These are phyloP conservation scores for Anoplophora glabripennis DNA, from an alignment of 1,140 invertebrate species.

Conservation along the genomic window DNA sequence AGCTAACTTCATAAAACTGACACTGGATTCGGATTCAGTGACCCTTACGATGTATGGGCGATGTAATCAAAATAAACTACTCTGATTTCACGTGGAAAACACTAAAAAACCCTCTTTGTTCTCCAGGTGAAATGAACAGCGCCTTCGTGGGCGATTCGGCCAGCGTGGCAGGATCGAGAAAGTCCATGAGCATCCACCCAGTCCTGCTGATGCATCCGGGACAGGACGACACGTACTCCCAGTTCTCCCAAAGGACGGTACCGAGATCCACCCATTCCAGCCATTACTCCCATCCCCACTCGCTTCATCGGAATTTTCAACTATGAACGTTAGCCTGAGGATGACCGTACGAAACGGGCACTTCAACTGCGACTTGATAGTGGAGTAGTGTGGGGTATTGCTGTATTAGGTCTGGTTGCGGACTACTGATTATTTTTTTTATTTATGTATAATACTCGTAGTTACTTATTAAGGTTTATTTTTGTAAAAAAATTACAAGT, in stretches of 20 bases:
- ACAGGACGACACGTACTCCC: conserved; percentile 67
- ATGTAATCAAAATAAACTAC: too few species aligned
- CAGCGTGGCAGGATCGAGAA: conserved; percentile 77
- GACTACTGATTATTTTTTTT: too few species aligned
- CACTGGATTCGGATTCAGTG: too few species aligned
- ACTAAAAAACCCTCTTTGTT: neutral
- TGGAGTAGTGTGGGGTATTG: too few species aligned
- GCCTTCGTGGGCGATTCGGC: conserved; percentile 77
- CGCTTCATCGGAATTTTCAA: conserved; percentile 43
- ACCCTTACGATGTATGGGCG: too few species aligned
- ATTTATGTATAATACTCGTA: too few species aligned
- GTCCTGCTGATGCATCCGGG: conserved; percentile 74
- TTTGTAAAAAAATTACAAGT: too few species aligned
- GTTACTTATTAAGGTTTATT: too few species aligned
- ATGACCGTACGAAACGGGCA: too few species aligned
- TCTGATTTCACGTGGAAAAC: neutral
- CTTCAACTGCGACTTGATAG: too few species aligned
- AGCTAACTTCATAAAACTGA: too few species aligned
- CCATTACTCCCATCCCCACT: conserved; percentile 46
- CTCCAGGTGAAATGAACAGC: conserved; percentile 81
- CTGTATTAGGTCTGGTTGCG: too few species aligned
- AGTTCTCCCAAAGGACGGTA: conserved; percentile 68
- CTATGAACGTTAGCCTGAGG: conserved; percentile 22
- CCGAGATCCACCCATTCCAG: conserved; percentile 45
- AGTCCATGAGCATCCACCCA: conserved; percentile 82